Percentiles rank a stretch among this genome's conserved stretches.
These are phyloP conservation scores for Cepaea nemoralis DNA, from an alignment of 1,140 invertebrate genomes.

Conservation along the genomic window DNA sequence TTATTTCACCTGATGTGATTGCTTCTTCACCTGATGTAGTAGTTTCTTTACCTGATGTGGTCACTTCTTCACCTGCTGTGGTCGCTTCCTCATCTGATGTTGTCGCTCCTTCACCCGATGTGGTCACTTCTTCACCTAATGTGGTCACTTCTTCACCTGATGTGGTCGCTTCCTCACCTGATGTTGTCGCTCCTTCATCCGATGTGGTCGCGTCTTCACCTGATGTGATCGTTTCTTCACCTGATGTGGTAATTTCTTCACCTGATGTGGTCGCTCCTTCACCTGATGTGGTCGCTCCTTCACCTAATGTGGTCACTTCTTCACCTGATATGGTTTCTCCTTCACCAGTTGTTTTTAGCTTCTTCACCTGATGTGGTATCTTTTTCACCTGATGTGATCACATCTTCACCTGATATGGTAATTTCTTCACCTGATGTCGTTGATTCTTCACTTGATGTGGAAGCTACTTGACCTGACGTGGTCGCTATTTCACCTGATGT, in stretches of 20 bases:
- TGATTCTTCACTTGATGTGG: neutral
- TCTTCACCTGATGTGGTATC: neutral
- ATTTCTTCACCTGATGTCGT: neutral
- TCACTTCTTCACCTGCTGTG: neutral
- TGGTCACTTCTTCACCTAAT: neutral
- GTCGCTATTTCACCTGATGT: neutral
- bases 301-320: neutral
- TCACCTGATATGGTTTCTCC: neutral
- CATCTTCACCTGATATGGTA: neutral
- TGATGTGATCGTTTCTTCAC: neutral
- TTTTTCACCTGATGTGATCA: neutral
- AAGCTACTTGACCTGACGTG: neutral
- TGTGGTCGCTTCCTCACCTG: neutral
- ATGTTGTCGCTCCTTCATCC: neutral
- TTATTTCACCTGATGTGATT: neutral
- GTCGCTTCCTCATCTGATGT: neutral
- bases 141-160: neutral
- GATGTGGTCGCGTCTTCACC: neutral
- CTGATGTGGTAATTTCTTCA: neutral
- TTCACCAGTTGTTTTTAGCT: neutral
- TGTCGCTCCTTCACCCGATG: neutral
- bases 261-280: neutral
- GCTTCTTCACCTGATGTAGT: neutral
- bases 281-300: neutral
- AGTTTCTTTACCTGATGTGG: neutral